Percentiles rank a stretch among this genome's conserved stretches.
Conservation (phyloP, 2,113 vertebrate genomes). For the Mirounga angustirostris region DNA sequence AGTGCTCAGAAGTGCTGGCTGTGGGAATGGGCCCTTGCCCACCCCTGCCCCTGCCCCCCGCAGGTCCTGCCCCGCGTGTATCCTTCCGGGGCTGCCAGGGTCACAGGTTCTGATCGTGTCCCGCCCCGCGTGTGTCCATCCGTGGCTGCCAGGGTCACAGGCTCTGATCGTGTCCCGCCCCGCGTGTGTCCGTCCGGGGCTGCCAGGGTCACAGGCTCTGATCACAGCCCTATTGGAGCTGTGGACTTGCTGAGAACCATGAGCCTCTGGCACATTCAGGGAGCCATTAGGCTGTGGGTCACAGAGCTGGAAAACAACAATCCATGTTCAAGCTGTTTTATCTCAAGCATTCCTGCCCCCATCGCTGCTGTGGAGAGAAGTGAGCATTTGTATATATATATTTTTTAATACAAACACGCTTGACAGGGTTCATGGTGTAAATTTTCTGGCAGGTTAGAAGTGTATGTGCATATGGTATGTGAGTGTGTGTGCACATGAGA, state of each 20-base stretch:
- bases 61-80: accelerated
- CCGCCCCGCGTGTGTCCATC: neutral
- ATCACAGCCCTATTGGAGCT: neutral
- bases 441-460: neutral
- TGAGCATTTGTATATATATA: too few species aligned
- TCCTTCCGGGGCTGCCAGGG: neutral
- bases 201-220: accelerated
- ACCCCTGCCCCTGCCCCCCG: accelerated
- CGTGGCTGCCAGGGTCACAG: neutral
- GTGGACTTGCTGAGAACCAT: neutral
- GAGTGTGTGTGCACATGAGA: neutral
- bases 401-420: neutral
- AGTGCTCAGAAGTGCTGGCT: neutral
- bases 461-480: neutral
- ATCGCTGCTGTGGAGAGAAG: neutral
- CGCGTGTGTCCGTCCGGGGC: accelerated
- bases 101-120: accelerated
- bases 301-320: neutral
- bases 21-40: neutral
- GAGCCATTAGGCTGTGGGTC: neutral
- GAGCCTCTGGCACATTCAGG: neutral
- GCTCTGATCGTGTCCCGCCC: too few species aligned
- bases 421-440: neutral
- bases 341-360: neutral
- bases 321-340: neutral